Percentiles rank a stretch among this genome's conserved stretches.
Conservation (phyloP, 92 coral and sea anemone species). For the Siderastrea radians region DNA sequence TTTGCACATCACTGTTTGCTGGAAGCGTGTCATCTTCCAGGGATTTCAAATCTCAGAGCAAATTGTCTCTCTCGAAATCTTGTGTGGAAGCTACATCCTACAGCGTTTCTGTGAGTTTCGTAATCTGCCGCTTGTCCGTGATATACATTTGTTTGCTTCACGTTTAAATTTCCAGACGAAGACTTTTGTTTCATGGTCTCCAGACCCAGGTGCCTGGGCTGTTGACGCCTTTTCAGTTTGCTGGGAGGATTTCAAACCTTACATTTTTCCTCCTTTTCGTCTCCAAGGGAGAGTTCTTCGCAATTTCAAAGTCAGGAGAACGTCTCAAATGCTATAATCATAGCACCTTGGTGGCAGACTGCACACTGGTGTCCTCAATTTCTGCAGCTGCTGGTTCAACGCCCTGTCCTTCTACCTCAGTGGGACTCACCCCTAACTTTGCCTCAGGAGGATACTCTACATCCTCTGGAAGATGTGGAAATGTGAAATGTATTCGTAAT, state of each 20-base stretch:
- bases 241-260: constrained; percentile 7
- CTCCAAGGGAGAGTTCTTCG: constrained; percentile 6
- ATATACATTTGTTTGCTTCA: constrained; percentile 51
- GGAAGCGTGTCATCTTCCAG: constrained; percentile 32
- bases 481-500: too few species aligned
- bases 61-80: constrained; percentile 1
- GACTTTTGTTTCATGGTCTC: constrained; percentile 25
- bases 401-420: constrained; percentile 34
- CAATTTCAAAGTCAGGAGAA: constrained; percentile 4
- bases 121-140: neutral
- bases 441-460: constrained; percentile 16
- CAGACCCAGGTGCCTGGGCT: constrained; percentile 10
- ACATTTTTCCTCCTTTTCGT: constrained; percentile 29
- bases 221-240: constrained; percentile 16
- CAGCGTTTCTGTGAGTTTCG: neutral
- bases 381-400: constrained; percentile 17
- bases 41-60: constrained; percentile 7
- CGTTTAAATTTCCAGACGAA: constrained; percentile 44
- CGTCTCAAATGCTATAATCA: constrained; percentile 28
- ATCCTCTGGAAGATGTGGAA: constrained; percentile 26
- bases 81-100: neutral
- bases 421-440: constrained; percentile 16
- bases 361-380: constrained; percentile 39
- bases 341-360: constrained; percentile 42
- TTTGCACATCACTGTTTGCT: neutral